Base-by-base conservation (phyloP, 2,888 invertebrate species). In the Eupithecia inturbata region DNA sequence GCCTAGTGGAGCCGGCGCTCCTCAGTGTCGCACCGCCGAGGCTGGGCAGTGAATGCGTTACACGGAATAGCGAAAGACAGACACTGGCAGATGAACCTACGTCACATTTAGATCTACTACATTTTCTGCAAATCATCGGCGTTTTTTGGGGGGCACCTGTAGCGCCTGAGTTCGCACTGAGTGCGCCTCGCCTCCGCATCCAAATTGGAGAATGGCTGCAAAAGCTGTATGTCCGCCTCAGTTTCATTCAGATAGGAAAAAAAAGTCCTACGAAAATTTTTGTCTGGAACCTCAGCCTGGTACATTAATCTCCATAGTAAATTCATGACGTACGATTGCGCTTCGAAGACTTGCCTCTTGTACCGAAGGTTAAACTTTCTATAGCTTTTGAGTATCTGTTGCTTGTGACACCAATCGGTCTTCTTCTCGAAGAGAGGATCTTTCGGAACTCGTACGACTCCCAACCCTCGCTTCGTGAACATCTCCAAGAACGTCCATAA, bases 291-390 rank as follows among this genome's bases (percentile, higher is more conserved):
- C 77, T 91, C 84, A 2, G 89, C 87, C 70, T 91, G 92, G 71
- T 76, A 92, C 93, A 94, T 93, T 2, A 91, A 84, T 1, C 92
- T 85, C 94, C 94, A 94, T 72, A 93, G 78, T 73, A 92, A 72
- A 75, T 94, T 94, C 22, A 82, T 87, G 1, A 90, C 75, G 12
- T 85, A 80, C 1, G 92, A 91, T 1, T 90, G 85, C 16, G 90
- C 84, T 75, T 87, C 85, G 71, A 82, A 93, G 63, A 92, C 72
- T 5, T 88, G 77, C 22, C 89, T 64, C 78, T 82, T 89, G 74
- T 92, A 93, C 33, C 81, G 77, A 57, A 26, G 26, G 3, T 4
- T 1, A 5, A 57, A 57, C 57, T 22, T 57, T 12, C 10, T 57
- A 14, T 57, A 57, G 4, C 14, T 1, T 1, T 0, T 14, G 1